Evolutionary conservation across 2,888 invertebrate genomes (phyloP).

Genomic region (Cyrtodaria siliqua): DNA sequence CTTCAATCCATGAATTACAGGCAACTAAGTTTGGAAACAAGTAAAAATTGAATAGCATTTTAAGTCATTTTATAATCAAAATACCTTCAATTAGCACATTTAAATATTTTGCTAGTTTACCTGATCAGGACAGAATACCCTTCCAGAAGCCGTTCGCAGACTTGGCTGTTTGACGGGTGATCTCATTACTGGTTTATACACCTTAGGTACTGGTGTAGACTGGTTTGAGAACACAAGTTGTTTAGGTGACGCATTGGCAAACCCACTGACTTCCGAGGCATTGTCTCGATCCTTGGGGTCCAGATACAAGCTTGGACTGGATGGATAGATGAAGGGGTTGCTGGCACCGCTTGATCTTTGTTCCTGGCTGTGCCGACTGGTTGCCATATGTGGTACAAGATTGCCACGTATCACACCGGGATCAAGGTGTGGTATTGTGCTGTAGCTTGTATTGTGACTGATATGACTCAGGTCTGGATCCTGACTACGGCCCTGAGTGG

Average conservation of each 20-base stretch:
- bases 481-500: conserved; percentile 6
- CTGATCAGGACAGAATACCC: not conserved
- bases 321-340: conserved; percentile 63
- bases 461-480: conserved; percentile 48
- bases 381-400: not conserved
- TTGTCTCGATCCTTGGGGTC: conserved; percentile 66
- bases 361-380: not conserved
- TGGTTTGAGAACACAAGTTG: conserved; percentile 71
- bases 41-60: too few relatives aligned
- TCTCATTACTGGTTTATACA: conserved; percentile 69
- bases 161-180: conserved; percentile 69
- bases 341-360: conserved; percentile 24
- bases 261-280: conserved; percentile 68
- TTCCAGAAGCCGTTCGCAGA: not conserved
- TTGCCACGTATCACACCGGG: conserved; percentile 27
- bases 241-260: conserved; percentile 68
- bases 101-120: not conserved
- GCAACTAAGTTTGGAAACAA: too few relatives aligned
- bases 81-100: too few relatives aligned
- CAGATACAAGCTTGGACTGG: conserved; percentile 67
- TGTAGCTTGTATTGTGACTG: conserved; percentile 60
- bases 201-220: conserved; percentile 58
- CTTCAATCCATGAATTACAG: too few relatives aligned
- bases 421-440: conserved; percentile 48
- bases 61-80: too few relatives aligned